phyloP scores from a whole-genome alignment of 1,140 invertebrate species.

The Camponotus pennsylvanicus region DNA sequence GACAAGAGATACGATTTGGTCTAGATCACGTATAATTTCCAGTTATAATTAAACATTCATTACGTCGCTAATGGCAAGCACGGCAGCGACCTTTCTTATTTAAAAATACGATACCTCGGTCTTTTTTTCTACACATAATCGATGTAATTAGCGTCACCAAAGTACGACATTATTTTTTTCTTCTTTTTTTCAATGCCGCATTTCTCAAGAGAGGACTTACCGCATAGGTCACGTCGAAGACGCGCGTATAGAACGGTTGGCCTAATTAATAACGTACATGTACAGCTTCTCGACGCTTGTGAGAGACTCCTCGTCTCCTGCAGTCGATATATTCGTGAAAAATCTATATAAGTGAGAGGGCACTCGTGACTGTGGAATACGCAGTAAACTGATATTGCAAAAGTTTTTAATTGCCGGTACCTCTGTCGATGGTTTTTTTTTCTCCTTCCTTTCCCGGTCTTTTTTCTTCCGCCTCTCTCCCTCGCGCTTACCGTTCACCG shows the following conservation, averaged over 20 bases:
- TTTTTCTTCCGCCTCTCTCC: neutral
- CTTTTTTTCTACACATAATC: neutral
- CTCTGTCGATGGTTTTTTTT: constrained; percentile 1
- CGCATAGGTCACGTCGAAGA: neutral
- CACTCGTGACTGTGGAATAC: constrained; percentile 20
- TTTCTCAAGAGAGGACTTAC: neutral
- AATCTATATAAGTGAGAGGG: constrained; percentile 19
- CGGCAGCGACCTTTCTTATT: constrained; percentile 20
- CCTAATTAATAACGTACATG: constrained; percentile 13
- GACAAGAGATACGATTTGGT: constrained; percentile 32
- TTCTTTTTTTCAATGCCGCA: constrained; percentile 7
- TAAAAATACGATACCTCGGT: constrained; percentile 17
- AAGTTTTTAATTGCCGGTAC: constrained; percentile 68
- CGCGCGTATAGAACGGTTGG: neutral
- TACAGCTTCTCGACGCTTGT: neutral
- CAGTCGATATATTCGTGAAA: constrained; percentile 47
- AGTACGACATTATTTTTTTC: neutral
- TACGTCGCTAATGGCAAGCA: constrained; percentile 38
- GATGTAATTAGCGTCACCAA: constrained; percentile 6
- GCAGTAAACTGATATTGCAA: constrained; percentile 36
- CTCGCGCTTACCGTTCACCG: neutral
- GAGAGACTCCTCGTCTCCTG: neutral
- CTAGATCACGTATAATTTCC: constrained; percentile 28
- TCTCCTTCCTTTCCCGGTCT: too few relatives aligned
- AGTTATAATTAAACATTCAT: constrained; percentile 54